Evolutionary conservation across 2,888 invertebrate species (phyloP).

Genomic region (Agonopterix subpropinquella): DNA sequence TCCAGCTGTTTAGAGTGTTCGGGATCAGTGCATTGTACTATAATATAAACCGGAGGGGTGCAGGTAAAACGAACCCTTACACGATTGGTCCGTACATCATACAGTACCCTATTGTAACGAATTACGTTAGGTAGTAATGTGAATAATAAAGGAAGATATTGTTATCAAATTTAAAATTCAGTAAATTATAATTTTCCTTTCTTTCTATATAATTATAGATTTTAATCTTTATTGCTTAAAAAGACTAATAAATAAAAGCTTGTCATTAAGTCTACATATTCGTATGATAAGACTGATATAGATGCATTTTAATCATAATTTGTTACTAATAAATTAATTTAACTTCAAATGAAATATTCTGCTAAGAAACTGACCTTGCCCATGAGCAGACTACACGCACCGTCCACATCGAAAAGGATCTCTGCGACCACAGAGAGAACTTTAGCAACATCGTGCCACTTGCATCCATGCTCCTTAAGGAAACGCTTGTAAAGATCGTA

Average conservation of each 20-base stretch:
- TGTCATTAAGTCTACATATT: no score
- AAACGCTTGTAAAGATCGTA: slow-evolving; percentile 64
- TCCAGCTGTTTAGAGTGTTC: slow-evolving; percentile 7
- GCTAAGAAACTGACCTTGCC: slow-evolving; percentile 59
- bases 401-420: slow-evolving; percentile 65
- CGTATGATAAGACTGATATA: no score
- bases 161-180: no score
- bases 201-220: no score
- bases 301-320: background rate
- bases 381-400: slow-evolving; percentile 52
- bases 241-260: no score
- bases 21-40: background rate
- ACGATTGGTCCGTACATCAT: slow-evolving; percentile 19
- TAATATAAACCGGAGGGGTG: slow-evolving; percentile 17
- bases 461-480: slow-evolving; percentile 67
- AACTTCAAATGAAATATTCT: background rate
- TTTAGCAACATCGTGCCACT: slow-evolving; percentile 68
- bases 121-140: background rate
- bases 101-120: slow-evolving; percentile 2
- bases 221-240: no score
- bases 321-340: background rate
- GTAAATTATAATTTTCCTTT: no score
- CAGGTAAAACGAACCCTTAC: slow-evolving; percentile 44
- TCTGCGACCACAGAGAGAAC: slow-evolving; percentile 60
- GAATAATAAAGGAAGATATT: background rate